Evolutionary conservation across 1,140 invertebrate genomes (phyloP), one percentile per base, ranked within the genome.

Genomic region (Drosophila gunungcola): DNA sequence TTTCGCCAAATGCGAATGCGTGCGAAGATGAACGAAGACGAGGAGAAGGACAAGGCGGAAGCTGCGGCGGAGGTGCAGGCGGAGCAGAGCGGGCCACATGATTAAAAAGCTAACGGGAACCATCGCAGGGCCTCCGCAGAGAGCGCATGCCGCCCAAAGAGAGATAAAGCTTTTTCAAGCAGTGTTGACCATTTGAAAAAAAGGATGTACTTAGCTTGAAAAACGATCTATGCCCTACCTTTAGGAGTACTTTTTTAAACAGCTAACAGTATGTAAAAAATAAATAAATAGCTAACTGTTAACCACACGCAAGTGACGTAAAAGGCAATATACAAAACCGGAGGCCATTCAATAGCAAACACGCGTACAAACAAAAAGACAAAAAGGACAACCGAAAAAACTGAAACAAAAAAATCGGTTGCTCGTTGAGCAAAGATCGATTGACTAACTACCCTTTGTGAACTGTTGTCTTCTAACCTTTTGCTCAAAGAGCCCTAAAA

Each of bases 101-200:
- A 68, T 68, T 68, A 65, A 65, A 65, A 68, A 68, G 64, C 64
- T 68, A 68, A 65, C 61, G 46, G 29, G 38, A 25, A 13, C 27
- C 39, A 27, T 65, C 38, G 32, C 46, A 65, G 64, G 16, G 41
- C 32, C 46, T 65, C 46, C 11, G 48, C 39, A 32, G 64, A 68
- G 64, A 65, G 64, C 64, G 60, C 60, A 68, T 42, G 64, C 45
- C 38, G 64, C 36, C 13, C 11, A 2, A 2, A n/a, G 25, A 43
- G 61, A 52, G 32, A 21, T 29, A 41, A 29, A n/a, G 29, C 42
- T 58, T 45, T 27, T 1, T 11, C 39, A 36, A 45, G 38, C 64
- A 43, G 64, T 52, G 64, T 10, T 60, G 60, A 0, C 16, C 2
- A 32, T 32, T 42, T 1, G 2, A n/a, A 13, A 9, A 7, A 41